phyloP scores from a whole-genome alignment of 2,113 vertebrate species.

The Aramus guarauna region DNA sequence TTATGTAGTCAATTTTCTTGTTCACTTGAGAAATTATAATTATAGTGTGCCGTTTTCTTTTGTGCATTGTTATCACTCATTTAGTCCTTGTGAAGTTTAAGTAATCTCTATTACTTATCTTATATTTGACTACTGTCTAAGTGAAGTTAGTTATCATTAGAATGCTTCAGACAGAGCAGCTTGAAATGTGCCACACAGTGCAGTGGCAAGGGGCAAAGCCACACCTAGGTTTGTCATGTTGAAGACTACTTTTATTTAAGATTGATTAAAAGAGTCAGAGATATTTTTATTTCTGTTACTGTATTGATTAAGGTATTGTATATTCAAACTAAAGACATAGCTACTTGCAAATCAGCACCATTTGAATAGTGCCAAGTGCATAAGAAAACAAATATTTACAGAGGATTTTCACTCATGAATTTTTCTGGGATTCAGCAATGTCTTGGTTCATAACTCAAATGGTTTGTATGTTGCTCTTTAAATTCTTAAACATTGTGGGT shows the following conservation, averaged over 20 bases:
- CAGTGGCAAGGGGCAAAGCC: background rate
- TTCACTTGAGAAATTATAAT: background rate
- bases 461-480: background rate
- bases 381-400: background rate
- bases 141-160: background rate
- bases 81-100: background rate
- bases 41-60: background rate
- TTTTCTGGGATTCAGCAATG: background rate
- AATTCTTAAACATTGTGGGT: background rate
- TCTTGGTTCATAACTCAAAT: background rate
- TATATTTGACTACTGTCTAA: background rate
- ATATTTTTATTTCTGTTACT: background rate
- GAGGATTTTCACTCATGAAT: fast-evolving
- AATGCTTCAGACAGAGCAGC: background rate
- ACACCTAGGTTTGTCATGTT: background rate
- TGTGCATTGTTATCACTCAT: background rate
- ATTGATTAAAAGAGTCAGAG: background rate
- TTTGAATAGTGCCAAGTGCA: fast-evolving
- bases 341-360: background rate
- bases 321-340: background rate
- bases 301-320: background rate
- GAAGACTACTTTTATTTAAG: background rate
- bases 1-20: conserved; percentile 33
- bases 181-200: background rate
- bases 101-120: background rate